Conservation (phyloP, 2,797 vertebrate genomes). For the Lagodon rhomboides region DNA sequence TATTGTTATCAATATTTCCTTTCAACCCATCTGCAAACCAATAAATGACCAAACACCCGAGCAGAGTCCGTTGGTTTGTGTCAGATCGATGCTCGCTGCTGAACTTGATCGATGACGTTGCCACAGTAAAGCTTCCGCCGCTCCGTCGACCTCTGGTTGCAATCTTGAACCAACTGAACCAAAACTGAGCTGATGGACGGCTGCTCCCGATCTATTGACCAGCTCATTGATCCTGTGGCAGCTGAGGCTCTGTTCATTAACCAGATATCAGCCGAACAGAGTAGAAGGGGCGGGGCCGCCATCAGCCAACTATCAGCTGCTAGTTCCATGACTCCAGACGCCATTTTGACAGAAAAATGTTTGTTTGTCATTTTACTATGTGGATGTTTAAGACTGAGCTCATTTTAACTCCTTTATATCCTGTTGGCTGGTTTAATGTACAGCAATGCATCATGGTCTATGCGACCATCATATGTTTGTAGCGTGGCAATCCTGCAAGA, state of each 20-base stretch:
- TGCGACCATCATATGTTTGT: too few relatives aligned
- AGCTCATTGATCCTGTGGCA: conserved; percentile 35
- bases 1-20: not conserved
- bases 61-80: not conserved
- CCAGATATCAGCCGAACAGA: not conserved
- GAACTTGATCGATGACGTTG: conserved; percentile 13
- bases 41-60: not conserved
- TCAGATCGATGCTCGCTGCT: conserved; percentile 1
- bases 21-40: not conserved
- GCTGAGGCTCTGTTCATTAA: conserved; percentile 19
- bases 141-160: conserved; percentile 22
- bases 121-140: not conserved
- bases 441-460: too few relatives aligned
- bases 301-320: conserved; percentile 1
- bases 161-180: conserved; percentile 4
- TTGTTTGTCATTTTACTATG: too few relatives aligned
- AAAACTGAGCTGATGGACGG: conserved; percentile 14
- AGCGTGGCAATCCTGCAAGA: too few relatives aligned
- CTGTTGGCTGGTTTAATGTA: too few relatives aligned
- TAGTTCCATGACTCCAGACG: not conserved
- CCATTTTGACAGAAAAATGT: conserved; percentile 1
- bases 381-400: too few relatives aligned
- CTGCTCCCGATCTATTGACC: not conserved
- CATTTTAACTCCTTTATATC: too few relatives aligned
- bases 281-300: not conserved